These are phyloP conservation scores for Mythimna vitellina DNA, from an alignment of 2,888 invertebrate species.

Conservation along the genomic window DNA sequence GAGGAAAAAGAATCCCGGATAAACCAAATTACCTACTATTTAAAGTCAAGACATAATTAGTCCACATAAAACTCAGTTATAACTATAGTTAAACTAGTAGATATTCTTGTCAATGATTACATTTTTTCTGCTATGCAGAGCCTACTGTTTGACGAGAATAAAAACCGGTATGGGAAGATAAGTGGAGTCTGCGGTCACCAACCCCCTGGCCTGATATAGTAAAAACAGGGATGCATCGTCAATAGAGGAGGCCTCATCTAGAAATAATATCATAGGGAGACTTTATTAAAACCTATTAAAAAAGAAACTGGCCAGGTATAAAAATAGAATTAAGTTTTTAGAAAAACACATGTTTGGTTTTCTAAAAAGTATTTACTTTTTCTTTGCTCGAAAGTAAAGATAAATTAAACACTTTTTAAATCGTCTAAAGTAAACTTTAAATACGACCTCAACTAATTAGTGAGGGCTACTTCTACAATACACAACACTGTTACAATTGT, in stretches of 20 bases:
- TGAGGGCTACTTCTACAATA: too few species aligned
- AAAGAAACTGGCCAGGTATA: too few species aligned
- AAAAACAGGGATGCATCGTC: background rate
- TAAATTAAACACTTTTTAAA: background rate
- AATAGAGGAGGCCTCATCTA: background rate
- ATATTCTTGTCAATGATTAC: background rate
- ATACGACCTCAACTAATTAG: too few species aligned
- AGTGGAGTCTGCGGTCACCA: background rate
- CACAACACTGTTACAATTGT: too few species aligned
- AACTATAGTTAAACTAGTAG: background rate
- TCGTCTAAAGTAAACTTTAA: background rate
- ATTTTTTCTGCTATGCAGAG: too few species aligned
- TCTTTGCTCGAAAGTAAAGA: background rate
- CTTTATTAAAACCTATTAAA: too few species aligned
- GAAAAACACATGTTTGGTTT: too few species aligned
- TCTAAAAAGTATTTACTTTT: too few species aligned
- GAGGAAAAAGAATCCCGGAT: background rate
- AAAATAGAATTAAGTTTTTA: too few species aligned
- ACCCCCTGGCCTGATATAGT: background rate
- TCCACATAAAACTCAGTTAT: background rate
- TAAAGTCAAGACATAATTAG: background rate
- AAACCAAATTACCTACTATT: background rate
- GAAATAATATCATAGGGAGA: background rate
- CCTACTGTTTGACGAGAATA: background rate
- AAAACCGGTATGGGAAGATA: conserved; percentile 2